These are phyloP conservation scores for Temnothorax curvispinosus DNA, from an alignment of 1,140 invertebrate genomes.

Conservation along the genomic window DNA sequence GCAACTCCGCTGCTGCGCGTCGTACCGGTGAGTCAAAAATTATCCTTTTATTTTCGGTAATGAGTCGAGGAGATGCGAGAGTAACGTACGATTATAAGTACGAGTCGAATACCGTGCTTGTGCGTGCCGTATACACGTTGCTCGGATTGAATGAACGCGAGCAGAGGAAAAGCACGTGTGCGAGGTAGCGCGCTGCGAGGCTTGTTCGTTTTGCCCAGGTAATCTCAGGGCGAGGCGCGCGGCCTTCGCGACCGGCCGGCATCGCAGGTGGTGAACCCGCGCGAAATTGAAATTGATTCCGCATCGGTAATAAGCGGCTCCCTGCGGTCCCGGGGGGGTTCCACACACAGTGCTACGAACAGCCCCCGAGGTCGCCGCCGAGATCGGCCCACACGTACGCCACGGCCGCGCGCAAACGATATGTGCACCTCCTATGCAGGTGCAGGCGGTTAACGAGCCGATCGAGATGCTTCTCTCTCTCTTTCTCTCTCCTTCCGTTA, in stretches of 20 bases:
- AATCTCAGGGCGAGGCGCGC: conserved; percentile 65
- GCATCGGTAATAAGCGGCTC: conserved; percentile 77
- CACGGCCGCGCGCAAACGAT: conserved; percentile 11
- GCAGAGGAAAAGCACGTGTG: background rate
- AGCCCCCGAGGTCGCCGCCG: conserved; percentile 64
- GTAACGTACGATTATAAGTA: background rate
- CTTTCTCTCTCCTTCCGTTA: background rate
- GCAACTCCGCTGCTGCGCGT: background rate
- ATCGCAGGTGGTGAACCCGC: conserved; percentile 74
- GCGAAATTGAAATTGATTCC: conserved; percentile 79
- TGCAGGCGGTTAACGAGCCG: conserved; percentile 56
- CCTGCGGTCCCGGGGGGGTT: conserved; percentile 57
- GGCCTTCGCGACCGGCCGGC: conserved; percentile 56
- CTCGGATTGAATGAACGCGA: conserved; percentile 45
- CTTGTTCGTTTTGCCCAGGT: conserved; percentile 56
- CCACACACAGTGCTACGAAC: conserved; percentile 60
- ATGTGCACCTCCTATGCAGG: conserved; percentile 49
- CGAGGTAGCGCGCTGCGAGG: conserved; percentile 43
- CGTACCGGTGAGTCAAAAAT: conserved; percentile 8
- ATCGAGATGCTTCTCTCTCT: conserved; percentile 46
- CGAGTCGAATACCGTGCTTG: background rate
- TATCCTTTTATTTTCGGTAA: conserved; percentile 10
- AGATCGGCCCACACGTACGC: conserved; percentile 58
- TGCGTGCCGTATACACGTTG: background rate
- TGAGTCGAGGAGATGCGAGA: background rate